Evolutionary conservation across 1,140 invertebrate genomes (phyloP), one percentile per base, ranked within the genome.

Genomic region (Tribolium castaneum): DNA sequence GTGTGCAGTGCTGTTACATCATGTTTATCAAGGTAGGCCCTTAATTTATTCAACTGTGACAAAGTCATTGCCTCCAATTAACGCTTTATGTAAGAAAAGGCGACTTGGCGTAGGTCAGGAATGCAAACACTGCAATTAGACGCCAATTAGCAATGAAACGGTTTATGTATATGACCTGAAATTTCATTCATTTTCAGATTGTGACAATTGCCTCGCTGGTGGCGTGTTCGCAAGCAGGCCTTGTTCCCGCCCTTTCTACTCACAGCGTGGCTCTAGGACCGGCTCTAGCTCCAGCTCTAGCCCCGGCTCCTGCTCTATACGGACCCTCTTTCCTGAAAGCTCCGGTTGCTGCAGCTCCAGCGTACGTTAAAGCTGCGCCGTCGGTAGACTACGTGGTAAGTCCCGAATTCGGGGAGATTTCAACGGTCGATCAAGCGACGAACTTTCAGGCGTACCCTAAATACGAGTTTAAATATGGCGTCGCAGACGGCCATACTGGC

Each of bases 401-500:
- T 77, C 10, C 30, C 1, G 5, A 70, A 54, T 49, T 49, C 14
- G 9, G 3, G n/a, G 14, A 45, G 52, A 6, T 62, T 10, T 56
- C 72, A 34, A 62, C 14, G 12, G 14, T 35, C 22, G 6, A 13
- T 7, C 0, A 75, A 25, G n/a, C 16, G 34, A 62, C 35, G 1
- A 34, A 7, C 19, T 19, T 30, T n/a, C 70, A 78, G 76, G 76
- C 76, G 9, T 78, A 78, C 14, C 76, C 76, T 12, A 78, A 73
- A 16, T 78, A 78, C 52, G 51, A 78, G 30, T 87, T 86, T 50
- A 87, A 87, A 59, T 87, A 87, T 52, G 87, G 86, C 0, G 87
- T 88, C 4, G 76, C 82, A 2, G 87, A 88, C 49, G 84, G 86
- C 3, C 85, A 83, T 79, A 89, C 84, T 35, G 86, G 89, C 0